Evolutionary conservation across 2,888 invertebrate genomes (phyloP).

Genomic region (Stenodema calcarata): DNA sequence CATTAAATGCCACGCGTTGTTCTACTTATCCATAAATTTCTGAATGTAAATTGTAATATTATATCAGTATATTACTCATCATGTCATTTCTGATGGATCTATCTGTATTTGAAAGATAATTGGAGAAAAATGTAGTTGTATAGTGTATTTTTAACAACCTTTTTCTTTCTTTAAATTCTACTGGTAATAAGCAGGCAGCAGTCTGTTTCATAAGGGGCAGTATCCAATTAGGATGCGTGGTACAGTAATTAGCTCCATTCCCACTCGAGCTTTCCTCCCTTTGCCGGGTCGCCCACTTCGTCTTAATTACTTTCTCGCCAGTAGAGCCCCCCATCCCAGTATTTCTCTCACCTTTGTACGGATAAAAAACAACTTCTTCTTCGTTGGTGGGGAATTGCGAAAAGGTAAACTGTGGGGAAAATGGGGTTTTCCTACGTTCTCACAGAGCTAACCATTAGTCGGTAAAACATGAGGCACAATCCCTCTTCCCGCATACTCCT

Average conservation of each 20-base stretch:
- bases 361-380: background rate
- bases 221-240: slow-evolving; percentile 14
- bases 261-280: background rate
- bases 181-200: background rate
- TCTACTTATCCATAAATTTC: too few species aligned
- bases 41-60: too few species aligned
- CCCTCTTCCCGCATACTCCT: background rate
- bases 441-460: background rate
- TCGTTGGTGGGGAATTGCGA: background rate
- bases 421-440: background rate
- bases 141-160: too few species aligned
- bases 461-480: background rate
- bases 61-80: too few species aligned
- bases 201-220: slow-evolving; percentile 1
- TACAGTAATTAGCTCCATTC: background rate
- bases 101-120: too few species aligned
- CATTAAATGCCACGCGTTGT: too few species aligned
- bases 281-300: background rate
- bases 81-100: too few species aligned
- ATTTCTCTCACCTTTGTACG: background rate
- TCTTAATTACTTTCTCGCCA: background rate
- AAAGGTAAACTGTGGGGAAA: background rate
- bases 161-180: background rate
- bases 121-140: too few species aligned
- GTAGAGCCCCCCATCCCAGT: background rate